Evolutionary conservation across 2,113 vertebrate genomes (phyloP), one percentile per base, ranked within the genome.

Genomic region (Petromus typicus): DNA sequence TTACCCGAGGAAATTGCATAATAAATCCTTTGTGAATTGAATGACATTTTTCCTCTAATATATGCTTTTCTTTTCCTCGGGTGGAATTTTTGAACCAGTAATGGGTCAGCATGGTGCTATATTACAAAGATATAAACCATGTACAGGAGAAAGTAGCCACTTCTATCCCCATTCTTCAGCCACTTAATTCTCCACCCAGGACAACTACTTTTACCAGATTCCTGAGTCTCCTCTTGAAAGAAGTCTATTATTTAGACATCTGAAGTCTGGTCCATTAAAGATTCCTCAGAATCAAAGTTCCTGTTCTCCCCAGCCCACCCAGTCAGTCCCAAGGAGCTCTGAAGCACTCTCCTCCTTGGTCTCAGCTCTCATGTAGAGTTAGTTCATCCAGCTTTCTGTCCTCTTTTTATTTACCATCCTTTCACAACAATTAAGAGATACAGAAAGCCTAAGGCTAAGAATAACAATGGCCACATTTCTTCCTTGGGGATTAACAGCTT

Each of bases 291-390:
- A 54, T 69, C 76, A 45, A 45, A 48, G 10, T 34, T 3, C 17
- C 14, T 54, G 4, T 18, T 69, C 7, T 78, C 12, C 5, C 25
- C 22, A 63, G 37, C 51, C 45, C 22, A 3, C 27, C 8, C 11
- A 4, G 1, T 11, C 4, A 6, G 27, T 3, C n/a, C 1, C 37
- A 34, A 0, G 1, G 1, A 14, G 3, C 43, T 54, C 32, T 20
- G 71, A 37, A 12, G 14, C 17, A 40, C 86, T 75, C 12, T 2
- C 22, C 2, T n/a, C 3, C 3, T 56, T 67, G 5, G 64, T n/a
- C 30, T 66, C 64, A 10, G 10, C 25, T 30, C n/a, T 66, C 84
- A n/a, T 61, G 4, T 27, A 20, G 22, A 1, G 54, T 17, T n/a
- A 84, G 34, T 59, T 83, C 66, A 20, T 32, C 5, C 30, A 43